Base-by-base conservation (phyloP, 2,113 vertebrate species). In the Pyrgilauda ruficollis region DNA sequence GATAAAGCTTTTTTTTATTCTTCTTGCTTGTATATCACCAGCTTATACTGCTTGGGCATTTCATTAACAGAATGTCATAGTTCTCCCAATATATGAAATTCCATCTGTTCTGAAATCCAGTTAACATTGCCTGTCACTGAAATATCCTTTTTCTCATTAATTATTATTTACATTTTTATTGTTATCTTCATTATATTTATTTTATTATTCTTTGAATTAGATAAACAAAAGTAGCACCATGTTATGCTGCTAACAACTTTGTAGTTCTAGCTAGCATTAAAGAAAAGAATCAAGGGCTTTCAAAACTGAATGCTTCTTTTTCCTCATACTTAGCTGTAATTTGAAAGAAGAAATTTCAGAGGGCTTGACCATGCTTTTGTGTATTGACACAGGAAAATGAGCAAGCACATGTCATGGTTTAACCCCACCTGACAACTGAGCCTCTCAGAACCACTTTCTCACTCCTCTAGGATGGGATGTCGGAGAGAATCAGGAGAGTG, bases 381-480 rank as follows among this genome's bases (percentile, higher is more conserved):
- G 20, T 7, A 27, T n/a, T 64, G 33, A 6, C 13, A 56, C 3
- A 53, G 4, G 35, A 33, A 24, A 27, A 35, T 39, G 3, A 43
- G 19, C 12, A 66, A 74, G 31, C 2, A 13, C 17, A 8, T 50
- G 6, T 59, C 15, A 27, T 13, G 16, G 12, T 68, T 82, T 82
- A 61, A 53, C 14, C 16, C 20, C 28, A 75, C 24, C 20, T 53
- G 39, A 16, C 6, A 41, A 13, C 20, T 67, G 39, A 68, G 20
- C 14, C 16, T 11, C 46, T n/a, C 10, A 67, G 19, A 59, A 20
- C 6, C 13, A 46, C 6, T 26, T 0, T 0, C 4, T 61, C 24
- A 15, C 7, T 68, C 9, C 9, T n/a, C 24, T 47, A 22, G 24
- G 13, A 11, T 31, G 30, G 28, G 13, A 75, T 74, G 9, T 23